Conservation (phyloP, 2,113 vertebrate genomes). For the Bos indicus region DNA sequence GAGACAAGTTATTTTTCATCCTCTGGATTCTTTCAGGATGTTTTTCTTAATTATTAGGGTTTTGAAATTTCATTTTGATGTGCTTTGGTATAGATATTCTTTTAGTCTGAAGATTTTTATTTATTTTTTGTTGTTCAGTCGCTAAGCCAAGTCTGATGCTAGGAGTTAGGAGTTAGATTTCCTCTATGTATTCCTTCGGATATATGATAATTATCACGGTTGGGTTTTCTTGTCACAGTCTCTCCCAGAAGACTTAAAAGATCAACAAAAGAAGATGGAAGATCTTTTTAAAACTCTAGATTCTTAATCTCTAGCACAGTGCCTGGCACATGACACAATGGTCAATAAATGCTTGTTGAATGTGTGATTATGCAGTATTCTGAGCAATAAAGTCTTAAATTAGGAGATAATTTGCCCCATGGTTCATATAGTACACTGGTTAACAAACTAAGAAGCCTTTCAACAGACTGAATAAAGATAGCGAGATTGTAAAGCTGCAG, state of each 20-base stretch:
- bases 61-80: not conserved
- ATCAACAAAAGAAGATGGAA: not conserved
- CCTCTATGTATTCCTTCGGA: not conserved
- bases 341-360: not conserved
- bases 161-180: not conserved
- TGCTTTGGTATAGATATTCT: not conserved
- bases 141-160: not conserved
- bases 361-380: not conserved
- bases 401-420: not conserved
- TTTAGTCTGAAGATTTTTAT: constrained; percentile 14
- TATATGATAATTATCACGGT: not conserved
- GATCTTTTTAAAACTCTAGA: not conserved
- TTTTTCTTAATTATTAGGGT: not conserved
- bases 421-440: not conserved
- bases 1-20: not conserved
- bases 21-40: not conserved
- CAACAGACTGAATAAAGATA: not conserved
- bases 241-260: not conserved
- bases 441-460: not conserved
- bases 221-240: not conserved
- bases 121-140: not conserved
- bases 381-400: not conserved
- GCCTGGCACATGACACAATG: not conserved
- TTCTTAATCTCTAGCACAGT: not conserved
- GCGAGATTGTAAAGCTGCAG: not conserved